These are phyloP conservation scores for Orestias chungarensis DNA, from an alignment of 2,797 vertebrate species.

Conservation along the genomic window DNA sequence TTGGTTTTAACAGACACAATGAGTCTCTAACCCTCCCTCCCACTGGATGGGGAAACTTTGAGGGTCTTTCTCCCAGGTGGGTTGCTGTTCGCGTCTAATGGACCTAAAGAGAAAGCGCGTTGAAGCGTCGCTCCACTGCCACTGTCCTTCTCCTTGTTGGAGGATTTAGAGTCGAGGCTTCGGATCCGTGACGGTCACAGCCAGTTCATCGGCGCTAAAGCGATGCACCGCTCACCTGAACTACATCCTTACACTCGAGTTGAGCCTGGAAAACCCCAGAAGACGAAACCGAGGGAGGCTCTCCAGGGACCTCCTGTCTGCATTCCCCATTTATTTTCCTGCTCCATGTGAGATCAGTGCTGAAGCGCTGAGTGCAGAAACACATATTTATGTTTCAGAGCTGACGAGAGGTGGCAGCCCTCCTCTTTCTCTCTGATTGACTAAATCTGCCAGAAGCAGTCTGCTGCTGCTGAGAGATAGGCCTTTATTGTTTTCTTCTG, in stretches of 20 bases:
- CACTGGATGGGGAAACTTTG: neutral
- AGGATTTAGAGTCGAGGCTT: slow-evolving; percentile 8
- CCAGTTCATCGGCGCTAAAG: slow-evolving; percentile 34
- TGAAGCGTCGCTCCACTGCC: slow-evolving; percentile 16
- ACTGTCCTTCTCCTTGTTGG: slow-evolving; percentile 6
- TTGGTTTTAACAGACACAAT: no score
- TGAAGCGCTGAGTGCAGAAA: slow-evolving; percentile 1
- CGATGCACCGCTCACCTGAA: slow-evolving; percentile 18
- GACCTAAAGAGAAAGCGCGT: slow-evolving; percentile 21
- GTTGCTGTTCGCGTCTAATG: neutral
- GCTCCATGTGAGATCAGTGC: neutral
- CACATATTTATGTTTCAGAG: slow-evolving; percentile 23
- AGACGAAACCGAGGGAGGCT: slow-evolving; percentile 2
- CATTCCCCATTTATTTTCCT: neutral
- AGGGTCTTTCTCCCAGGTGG: slow-evolving; percentile 9
- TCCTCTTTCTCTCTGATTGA: slow-evolving; percentile 29
- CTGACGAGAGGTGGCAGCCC: slow-evolving; percentile 13
- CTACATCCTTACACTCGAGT: slow-evolving; percentile 17
- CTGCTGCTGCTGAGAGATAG: slow-evolving; percentile 39
- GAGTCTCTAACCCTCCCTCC: neutral
- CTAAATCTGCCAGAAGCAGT: slow-evolving; percentile 34
- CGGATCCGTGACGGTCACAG: slow-evolving; percentile 1
- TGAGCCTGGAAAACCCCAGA: slow-evolving; percentile 28
- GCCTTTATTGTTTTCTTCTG: slow-evolving; percentile 51
- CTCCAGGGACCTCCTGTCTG: slow-evolving; percentile 19